A percentile compares a stretch with the other conserved stretches of the same genome.
Conservation (phyloP, 2,113 vertebrate species). For the Dermatemys mawii region DNA sequence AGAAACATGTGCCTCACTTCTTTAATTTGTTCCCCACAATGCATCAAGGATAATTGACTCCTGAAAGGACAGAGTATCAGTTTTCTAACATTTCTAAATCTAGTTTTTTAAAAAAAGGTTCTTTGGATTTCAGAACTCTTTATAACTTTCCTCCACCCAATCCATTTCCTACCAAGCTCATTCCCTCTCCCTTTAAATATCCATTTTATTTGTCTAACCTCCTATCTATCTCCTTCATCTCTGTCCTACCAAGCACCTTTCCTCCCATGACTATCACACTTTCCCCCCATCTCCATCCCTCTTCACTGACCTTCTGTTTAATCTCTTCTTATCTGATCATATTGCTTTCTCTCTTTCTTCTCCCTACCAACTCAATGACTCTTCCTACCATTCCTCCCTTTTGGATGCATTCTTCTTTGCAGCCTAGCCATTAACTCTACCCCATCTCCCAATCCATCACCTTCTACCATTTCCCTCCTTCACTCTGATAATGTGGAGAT, state of each 20-base stretch:
- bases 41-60: background rate
- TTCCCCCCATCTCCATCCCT: background rate
- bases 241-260: background rate
- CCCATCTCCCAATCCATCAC: background rate
- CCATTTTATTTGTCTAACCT: background rate
- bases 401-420: background rate
- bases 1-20: background rate
- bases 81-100: background rate
- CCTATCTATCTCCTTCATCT: background rate
- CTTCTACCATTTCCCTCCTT: background rate
- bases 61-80: background rate
- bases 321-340: background rate
- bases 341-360: background rate
- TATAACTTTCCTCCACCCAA: background rate
- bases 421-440: background rate
- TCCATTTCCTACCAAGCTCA: background rate
- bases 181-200: background rate
- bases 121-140: background rate
- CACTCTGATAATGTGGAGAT: background rate
- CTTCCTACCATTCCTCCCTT: background rate
- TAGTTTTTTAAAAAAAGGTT: accelerated
- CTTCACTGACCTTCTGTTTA: background rate
- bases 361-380: background rate
- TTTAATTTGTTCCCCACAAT: background rate
- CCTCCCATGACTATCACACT: background rate